phyloP scores from a whole-genome alignment of 2,113 vertebrate species.

The Elaphurus davidianus region DNA sequence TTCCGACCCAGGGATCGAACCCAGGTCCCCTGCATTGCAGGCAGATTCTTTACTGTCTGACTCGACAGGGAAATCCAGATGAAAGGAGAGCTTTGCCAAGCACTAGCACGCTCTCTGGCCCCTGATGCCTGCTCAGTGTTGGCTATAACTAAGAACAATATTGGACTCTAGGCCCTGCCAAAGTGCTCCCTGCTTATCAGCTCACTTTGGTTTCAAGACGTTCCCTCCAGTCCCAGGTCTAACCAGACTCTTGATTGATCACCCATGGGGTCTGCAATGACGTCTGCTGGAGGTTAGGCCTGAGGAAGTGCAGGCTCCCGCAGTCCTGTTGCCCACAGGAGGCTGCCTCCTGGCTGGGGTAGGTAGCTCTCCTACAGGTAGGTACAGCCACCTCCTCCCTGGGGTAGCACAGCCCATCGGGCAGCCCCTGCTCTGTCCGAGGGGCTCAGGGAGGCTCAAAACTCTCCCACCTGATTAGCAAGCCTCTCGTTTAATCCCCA shows the following conservation, averaged over 20 bases:
- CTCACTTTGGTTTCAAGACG: neutral
- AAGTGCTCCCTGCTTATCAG: neutral
- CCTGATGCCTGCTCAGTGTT: neutral
- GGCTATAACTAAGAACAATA: fast-evolving
- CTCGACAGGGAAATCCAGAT: neutral
- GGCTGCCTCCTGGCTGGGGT: too few relatives aligned
- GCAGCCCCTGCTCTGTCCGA: neutral
- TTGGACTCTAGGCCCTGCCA: neutral
- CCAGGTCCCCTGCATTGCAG: neutral
- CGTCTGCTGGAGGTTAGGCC: constrained; percentile 43
- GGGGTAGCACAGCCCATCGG: constrained; percentile 46
- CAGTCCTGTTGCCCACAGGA: neutral
- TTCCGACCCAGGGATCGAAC: neutral
- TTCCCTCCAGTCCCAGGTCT: neutral
- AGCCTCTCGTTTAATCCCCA: constrained; percentile 1
- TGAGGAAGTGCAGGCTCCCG: constrained; percentile 42
- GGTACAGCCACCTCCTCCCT: constrained; percentile 47
- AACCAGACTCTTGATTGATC: constrained; percentile 18
- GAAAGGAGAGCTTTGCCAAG: neutral
- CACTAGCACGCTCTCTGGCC: neutral
- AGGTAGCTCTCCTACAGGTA: too few relatives aligned
- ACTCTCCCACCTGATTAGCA: constrained; percentile 55
- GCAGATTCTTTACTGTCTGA: neutral
- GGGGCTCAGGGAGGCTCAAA: constrained; percentile 39
- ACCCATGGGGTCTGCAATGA: constrained; percentile 46